Base-by-base conservation (phyloP, 2,113 vertebrate species). In the Rhombomys opimus region DNA sequence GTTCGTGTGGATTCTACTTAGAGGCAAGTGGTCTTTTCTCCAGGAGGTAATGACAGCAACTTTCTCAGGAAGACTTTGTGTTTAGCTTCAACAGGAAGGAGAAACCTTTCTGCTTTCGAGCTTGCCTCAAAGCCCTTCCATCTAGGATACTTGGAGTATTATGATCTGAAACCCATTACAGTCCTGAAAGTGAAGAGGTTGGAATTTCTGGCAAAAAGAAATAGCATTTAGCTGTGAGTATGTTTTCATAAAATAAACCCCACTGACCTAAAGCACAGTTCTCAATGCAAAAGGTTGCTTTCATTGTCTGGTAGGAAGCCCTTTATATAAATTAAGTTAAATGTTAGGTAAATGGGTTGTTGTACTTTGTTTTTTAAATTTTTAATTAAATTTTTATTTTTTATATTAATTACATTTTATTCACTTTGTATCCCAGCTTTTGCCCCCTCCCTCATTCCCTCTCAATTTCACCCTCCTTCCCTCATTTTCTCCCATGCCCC, bases 271-370 rank as follows among this genome's bases (percentile, higher is more conserved):
- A 67, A 87, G 13, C 65, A 52, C 46, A 52, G 30, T 20, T 70
- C 27, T 52, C 10, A 25, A 30, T 70, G 10, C 46, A n/a, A 52
- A 52, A 22, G 46, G 23, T 52, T 68, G 67, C 2, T 46, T 41
- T 91, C 17, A 61, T 22, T 78, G 6, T 35, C 68, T 50, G 35
- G 5, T 92, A 38, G 72, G 72, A 96, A 91, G 30, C n/a, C 41
- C 57, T 93, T 96, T 76, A n/a, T 30, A 57, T 38, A 67, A 65
- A 80, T 95, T 52, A 52, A 22, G 32, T 22, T 57, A 68, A 78
- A 63, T 76, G 92, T 65, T 92, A 70, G 18, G 5, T n/a, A 38
- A 18, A 73, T 30, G n/a, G 78, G 94, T 96, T 59, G 88, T 88
- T 81, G 46, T 46, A 46, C 46, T 57, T 61, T 61, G 17, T 61